A percentile compares a stretch with the other conserved stretches of the same genome.
phyloP scores from a whole-genome alignment of 2,797 vertebrate genomes.

The Sphenopsis melanotis region DNA sequence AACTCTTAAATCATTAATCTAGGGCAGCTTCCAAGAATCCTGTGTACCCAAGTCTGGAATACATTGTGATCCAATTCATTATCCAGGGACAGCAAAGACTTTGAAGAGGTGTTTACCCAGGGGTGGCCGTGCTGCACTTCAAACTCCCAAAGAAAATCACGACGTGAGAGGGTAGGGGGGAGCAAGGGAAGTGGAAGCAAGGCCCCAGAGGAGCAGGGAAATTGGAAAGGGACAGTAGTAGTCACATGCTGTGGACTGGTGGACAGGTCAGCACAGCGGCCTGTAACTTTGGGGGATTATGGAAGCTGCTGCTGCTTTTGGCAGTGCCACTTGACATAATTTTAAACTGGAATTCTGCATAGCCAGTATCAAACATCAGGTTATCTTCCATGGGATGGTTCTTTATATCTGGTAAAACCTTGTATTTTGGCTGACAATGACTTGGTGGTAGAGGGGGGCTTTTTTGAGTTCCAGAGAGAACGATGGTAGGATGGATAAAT shows the following conservation, averaged over 20 bases:
- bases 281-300: not conserved
- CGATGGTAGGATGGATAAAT: not conserved
- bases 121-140: not conserved
- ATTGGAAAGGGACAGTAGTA: not conserved
- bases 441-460: not conserved
- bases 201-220: not conserved
- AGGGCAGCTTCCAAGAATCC: slow-evolving; percentile 23
- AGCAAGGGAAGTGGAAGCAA: not conserved
- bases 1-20: not conserved
- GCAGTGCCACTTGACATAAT: not conserved
- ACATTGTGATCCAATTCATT: not conserved
- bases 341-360: not conserved
- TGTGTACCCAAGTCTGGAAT: not conserved
- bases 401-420: not conserved
- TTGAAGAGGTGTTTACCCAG: not conserved
- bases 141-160: not conserved
- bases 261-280: not conserved
- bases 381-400: not conserved
- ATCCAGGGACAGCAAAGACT: not conserved
- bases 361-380: not conserved
- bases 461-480: not conserved
- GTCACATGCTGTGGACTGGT: not conserved
- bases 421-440: not conserved
- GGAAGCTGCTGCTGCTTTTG: not conserved
- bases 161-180: not conserved